Evolutionary conservation across 2,797 vertebrate species (phyloP), one percentile per base, ranked within the genome.

Genomic region (Spheniscus humboldti): DNA sequence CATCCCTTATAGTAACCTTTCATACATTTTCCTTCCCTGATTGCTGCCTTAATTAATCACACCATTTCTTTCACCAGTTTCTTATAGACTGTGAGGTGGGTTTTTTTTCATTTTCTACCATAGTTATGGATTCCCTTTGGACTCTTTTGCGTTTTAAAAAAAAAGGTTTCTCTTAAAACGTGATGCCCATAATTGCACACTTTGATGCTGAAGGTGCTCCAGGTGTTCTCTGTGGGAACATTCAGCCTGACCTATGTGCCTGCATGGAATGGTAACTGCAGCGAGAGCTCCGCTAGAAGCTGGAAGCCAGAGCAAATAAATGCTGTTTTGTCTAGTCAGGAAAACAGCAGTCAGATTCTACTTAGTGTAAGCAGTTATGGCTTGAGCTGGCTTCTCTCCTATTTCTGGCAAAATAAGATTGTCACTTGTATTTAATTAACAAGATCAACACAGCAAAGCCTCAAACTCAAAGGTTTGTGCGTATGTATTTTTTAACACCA

Each of bases 181-280:
- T 2, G 2, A n/a, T 87, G 43, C 15, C 47, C 28, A 27, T 10
- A 55, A 2, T 25, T 79, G 35, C 27, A 41, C 0, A 0, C 39
- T 91, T 74, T 89, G 55, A 27, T 96, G 52, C 27, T 71, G 6
- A 22, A 19, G 63, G 37, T 64, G 27, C 33, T 81, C 33, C 57
- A 50, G 23, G n/a, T 39, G 9, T 33, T 50, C 47, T 52, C 43
- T 48, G 55, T n/a, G 47, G 66, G 55, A 84, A 14, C 16, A 4
- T 47, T 71, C 37, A 45, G 3, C 45, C 71, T 86, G 37, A 69
- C 22, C 31, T 28, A 3, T 28, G 30, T 55, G 47, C 57, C 69
- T 79, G 2, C 4, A 13, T 22, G 35, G 55, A 63, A 66, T 2
- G 5, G 20, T 57, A 55, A 35, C 31, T 78, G 37, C 39, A 91